Conservation (phyloP, 2,888 invertebrate genomes). For the Leptinotarsa juncta region DNA sequence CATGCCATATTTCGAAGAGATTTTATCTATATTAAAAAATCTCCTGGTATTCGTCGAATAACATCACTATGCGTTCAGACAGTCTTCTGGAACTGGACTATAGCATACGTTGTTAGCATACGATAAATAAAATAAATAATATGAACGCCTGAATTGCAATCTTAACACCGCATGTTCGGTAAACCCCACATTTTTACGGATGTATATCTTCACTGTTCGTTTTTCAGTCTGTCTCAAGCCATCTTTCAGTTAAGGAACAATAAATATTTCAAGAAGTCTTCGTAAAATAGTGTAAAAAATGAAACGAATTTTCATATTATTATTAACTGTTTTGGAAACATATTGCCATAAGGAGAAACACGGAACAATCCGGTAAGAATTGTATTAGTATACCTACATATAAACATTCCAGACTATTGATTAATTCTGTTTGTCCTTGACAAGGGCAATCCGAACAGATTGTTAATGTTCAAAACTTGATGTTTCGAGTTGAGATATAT, state of each 20-base stretch:
- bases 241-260: neutral
- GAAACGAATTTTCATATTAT: neutral
- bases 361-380: slow-evolving; percentile 7
- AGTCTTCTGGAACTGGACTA: neutral
- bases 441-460: neutral
- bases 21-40: too few relatives aligned
- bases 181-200: neutral
- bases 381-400: neutral
- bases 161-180: neutral
- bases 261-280: too few relatives aligned
- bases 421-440: neutral
- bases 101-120: neutral
- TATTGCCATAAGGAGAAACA: neutral
- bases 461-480: neutral
- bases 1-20: too few relatives aligned
- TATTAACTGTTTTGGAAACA: neutral
- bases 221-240: neutral
- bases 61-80: neutral
- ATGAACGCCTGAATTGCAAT: neutral
- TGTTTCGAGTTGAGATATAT: neutral
- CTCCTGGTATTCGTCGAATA: neutral
- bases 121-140: slow-evolving; percentile 6
- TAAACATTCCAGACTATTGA: neutral
- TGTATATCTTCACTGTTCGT: neutral
- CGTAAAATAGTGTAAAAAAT: neutral